These are phyloP conservation scores for Melanogrammus aeglefinus DNA, from an alignment of 2,797 vertebrate genomes.

Conservation along the genomic window DNA sequence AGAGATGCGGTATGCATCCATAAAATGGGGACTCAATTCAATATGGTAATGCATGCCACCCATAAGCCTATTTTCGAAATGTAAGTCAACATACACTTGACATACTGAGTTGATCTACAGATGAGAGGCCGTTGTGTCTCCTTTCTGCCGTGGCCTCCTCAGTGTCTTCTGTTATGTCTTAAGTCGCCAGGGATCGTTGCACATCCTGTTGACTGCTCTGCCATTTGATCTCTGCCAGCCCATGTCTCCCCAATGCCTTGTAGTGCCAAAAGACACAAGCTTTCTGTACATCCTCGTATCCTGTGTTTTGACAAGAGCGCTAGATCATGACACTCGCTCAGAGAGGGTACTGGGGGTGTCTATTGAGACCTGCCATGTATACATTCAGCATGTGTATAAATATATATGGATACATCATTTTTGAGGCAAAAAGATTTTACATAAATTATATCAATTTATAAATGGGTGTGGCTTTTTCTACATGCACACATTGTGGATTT, in stretches of 20 bases:
- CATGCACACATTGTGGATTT: background rate
- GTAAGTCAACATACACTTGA: background rate
- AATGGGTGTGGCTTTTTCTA: background rate
- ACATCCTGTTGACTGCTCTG: no score
- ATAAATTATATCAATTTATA: background rate
- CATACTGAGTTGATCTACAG: background rate
- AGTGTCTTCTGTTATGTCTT: background rate
- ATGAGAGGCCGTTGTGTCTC: background rate
- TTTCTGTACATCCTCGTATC: background rate
- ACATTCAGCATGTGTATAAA: background rate
- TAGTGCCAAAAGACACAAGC: no score
- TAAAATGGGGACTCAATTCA: background rate
- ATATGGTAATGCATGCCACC: background rate
- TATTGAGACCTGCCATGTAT: background rate
- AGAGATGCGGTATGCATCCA: background rate
- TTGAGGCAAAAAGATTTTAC: background rate
- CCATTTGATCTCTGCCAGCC: no score
- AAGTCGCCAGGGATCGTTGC: no score
- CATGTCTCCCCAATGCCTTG: no score
- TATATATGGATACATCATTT: no score
- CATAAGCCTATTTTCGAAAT: background rate
- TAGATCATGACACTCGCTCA: constrained; percentile 1
- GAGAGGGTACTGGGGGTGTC: constrained; percentile 19
- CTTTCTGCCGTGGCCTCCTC: background rate
- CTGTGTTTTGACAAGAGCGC: background rate